phyloP scores from a whole-genome alignment of 2,888 invertebrate species.

The Pomacea canaliculata region DNA sequence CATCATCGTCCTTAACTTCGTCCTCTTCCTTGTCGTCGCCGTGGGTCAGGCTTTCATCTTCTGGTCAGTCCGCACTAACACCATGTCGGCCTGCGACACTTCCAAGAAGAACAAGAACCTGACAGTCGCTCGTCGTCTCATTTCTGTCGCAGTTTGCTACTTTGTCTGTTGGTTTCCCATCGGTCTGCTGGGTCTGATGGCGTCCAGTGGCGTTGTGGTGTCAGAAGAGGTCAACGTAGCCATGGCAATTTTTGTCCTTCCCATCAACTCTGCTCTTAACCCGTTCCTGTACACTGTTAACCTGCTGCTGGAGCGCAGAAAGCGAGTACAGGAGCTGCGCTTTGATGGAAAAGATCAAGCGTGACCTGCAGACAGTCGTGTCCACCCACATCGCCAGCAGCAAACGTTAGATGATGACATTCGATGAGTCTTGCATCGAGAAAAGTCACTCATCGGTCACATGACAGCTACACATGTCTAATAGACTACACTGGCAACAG shows the following conservation, averaged over 20 bases:
- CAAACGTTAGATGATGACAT: too few species aligned
- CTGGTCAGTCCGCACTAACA: slow-evolving; percentile 23
- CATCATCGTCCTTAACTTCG: slow-evolving; percentile 30
- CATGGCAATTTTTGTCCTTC: slow-evolving; percentile 70
- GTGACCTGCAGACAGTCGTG: not conserved
- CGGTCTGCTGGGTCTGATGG: slow-evolving; percentile 22
- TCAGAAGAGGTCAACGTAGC: slow-evolving; percentile 26
- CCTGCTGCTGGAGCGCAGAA: slow-evolving; percentile 16
- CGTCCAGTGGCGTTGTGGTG: slow-evolving; percentile 8
- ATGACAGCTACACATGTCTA: too few species aligned
- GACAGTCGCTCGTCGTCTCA: slow-evolving; percentile 26
- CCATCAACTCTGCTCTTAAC: slow-evolving; percentile 73
- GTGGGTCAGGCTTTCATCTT: slow-evolving; percentile 29
- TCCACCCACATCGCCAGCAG: too few species aligned
- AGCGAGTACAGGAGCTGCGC: slow-evolving; percentile 10
- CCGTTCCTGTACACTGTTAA: slow-evolving; percentile 53
- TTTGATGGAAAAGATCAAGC: not conserved
- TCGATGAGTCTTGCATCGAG: too few species aligned
- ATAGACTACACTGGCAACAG: too few species aligned
- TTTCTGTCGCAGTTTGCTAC: slow-evolving; percentile 15
- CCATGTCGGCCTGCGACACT: not conserved
- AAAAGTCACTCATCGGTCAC: too few species aligned
- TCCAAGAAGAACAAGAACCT: slow-evolving; percentile 15
- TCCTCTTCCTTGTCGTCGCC: slow-evolving; percentile 28
- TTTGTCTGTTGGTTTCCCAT: slow-evolving; percentile 30